Conservation (phyloP, 2,797 vertebrate genomes). For the Sebastes vulpes region DNA sequence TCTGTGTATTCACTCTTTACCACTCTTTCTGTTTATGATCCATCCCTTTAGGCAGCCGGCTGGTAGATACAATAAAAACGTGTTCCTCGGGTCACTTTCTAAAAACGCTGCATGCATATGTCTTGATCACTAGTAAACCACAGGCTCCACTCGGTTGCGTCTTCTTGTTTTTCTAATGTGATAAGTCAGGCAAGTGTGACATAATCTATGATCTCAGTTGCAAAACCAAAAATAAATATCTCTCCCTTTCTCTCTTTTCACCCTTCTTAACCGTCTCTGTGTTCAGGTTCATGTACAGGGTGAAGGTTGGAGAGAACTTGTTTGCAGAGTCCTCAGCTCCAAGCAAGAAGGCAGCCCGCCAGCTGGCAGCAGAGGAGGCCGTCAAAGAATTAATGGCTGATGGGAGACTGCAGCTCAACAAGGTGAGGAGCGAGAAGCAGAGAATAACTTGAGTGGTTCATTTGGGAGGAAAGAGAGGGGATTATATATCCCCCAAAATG, state of each 20-base stretch:
- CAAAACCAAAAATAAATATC: not conserved
- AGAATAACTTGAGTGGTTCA: not conserved
- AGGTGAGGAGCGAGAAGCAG: slow-evolving; percentile 73
- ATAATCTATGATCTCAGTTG: not conserved
- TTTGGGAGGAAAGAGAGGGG: not conserved
- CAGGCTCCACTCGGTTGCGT: not conserved
- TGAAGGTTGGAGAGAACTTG: slow-evolving; percentile 91
- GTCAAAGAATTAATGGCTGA: slow-evolving; percentile 92
- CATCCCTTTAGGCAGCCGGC: not conserved
- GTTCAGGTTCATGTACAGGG: slow-evolving; percentile 93
- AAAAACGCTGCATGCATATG: not conserved
- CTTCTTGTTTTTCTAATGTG: not conserved
- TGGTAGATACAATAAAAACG: not conserved
- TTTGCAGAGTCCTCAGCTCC: slow-evolving; percentile 92
- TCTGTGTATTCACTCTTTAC: slow-evolving; percentile 20
- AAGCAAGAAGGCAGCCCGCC: slow-evolving; percentile 96
- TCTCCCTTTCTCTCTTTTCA: not conserved
- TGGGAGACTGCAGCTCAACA: slow-evolving; percentile 84
- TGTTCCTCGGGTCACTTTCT: not conserved
- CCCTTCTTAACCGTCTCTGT: not conserved
- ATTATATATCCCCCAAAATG: not conserved
- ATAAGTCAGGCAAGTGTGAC: not conserved
- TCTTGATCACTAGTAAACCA: not conserved
- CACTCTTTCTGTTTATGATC: not conserved
- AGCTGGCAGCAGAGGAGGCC: slow-evolving; percentile 95